Percentiles rank a stretch among this genome's conserved stretches.
These are phyloP conservation scores for Megaceryle maxima DNA, from an alignment of 2,113 vertebrate genomes.

Conservation along the genomic window DNA sequence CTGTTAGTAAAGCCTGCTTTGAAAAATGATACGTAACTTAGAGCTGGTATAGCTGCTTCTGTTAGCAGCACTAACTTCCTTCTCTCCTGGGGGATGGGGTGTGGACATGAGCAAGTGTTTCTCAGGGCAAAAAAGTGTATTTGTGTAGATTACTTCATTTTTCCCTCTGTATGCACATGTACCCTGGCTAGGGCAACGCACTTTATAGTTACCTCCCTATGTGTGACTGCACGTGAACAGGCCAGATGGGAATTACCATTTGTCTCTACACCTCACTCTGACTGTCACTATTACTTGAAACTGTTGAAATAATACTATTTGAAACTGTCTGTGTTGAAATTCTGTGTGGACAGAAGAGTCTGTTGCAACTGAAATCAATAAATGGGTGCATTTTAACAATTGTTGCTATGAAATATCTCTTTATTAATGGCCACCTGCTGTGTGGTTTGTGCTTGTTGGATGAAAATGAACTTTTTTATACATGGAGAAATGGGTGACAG, in stretches of 20 bases:
- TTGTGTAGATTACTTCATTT: not conserved
- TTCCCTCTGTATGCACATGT: no score
- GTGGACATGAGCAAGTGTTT: not conserved
- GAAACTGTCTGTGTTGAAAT: not conserved
- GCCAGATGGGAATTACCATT: not conserved
- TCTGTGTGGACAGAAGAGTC: not conserved
- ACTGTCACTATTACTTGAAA: not conserved
- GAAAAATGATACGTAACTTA: not conserved
- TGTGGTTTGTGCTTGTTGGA: not conserved
- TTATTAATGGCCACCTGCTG: not conserved
- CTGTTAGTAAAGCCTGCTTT: not conserved
- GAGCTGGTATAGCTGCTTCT: not conserved
- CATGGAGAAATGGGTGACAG: fast-evolving
- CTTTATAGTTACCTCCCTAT: not conserved
- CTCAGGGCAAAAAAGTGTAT: not conserved
- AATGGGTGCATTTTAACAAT: slow-evolving; percentile 21
- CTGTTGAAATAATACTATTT: not conserved
- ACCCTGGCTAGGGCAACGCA: not conserved
- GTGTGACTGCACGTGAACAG: not conserved
- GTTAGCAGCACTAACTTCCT: not conserved
- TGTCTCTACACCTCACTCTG: not conserved
- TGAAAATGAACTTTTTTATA: not conserved
- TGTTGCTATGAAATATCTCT: not conserved
- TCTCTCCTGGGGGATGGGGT: no score
- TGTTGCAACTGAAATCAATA: not conserved